A percentile compares a stretch with the other conserved stretches of the same genome.
These are phyloP conservation scores for Alethe castanea DNA, from an alignment of 2,113 vertebrate genomes.

Conservation along the genomic window DNA sequence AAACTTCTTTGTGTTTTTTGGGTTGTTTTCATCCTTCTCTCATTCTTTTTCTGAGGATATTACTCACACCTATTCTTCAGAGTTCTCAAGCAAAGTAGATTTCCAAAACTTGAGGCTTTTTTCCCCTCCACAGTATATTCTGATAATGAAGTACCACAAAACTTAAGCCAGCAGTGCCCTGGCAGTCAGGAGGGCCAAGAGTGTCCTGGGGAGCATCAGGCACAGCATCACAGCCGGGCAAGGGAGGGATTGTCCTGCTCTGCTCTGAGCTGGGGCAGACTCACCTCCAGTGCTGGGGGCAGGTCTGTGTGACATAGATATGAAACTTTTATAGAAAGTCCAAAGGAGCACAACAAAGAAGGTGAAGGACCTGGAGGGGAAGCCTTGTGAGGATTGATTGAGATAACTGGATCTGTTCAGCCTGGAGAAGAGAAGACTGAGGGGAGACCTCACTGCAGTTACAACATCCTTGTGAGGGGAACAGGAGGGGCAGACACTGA, in stretches of 20 bases:
- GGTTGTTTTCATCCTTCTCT: neutral
- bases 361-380: neutral
- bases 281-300: neutral
- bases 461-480: neutral
- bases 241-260: neutral
- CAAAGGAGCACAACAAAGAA: rapidly evolving
- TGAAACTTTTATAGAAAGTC: neutral
- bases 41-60: neutral
- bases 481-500: neutral
- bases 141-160: neutral
- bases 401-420: neutral
- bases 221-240: rapidly evolving
- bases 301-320: neutral
- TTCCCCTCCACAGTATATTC: neutral
- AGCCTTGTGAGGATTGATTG: rapidly evolving
- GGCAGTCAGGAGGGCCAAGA: neutral
- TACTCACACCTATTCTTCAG: neutral
- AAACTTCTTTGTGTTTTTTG: neutral
- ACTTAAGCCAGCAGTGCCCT: neutral
- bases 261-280: neutral
- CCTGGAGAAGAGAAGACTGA: neutral
- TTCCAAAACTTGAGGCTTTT: neutral
- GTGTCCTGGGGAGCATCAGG: rapidly evolving
- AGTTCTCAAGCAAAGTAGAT: neutral
- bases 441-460: neutral